Conservation (phyloP, 2,113 vertebrate species). For the Myocastor coypus region DNA sequence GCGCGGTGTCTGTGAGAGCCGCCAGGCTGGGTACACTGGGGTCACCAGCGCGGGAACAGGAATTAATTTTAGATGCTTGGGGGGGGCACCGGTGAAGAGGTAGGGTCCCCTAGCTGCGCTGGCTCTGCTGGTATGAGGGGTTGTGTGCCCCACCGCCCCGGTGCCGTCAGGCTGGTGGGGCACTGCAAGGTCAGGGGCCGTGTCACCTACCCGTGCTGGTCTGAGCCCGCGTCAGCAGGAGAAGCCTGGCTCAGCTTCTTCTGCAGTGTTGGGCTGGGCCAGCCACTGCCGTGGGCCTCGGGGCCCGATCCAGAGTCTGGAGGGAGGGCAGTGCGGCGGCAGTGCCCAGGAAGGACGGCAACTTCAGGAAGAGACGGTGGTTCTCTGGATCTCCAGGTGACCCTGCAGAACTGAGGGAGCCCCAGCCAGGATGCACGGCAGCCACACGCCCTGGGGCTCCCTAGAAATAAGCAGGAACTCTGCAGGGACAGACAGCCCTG, state of each 20-base stretch:
- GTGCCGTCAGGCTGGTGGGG: background rate
- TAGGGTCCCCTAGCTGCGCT: rapidly evolving
- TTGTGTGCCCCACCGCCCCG: background rate
- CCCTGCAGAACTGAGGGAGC: background rate
- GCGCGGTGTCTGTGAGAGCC: slow-evolving; percentile 88
- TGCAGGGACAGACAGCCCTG: background rate
- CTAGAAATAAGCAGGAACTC: background rate
- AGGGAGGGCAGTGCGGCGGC: rapidly evolving
- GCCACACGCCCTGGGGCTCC: rapidly evolving
- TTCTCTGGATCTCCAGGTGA: background rate
- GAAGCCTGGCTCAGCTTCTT: background rate
- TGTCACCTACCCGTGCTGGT: background rate
- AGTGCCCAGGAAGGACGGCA: rapidly evolving
- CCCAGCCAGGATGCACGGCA: background rate
- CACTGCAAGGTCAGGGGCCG: background rate
- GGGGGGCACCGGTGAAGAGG: slow-evolving; percentile 72
- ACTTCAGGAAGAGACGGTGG: rapidly evolving
- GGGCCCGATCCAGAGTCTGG: background rate
- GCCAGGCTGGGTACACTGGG: slow-evolving; percentile 88
- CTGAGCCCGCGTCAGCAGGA: background rate
- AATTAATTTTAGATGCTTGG: slow-evolving; percentile 88
- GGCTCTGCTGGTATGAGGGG: background rate
- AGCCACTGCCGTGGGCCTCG: background rate
- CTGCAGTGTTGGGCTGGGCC: background rate
- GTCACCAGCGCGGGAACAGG: slow-evolving; percentile 87